Evolutionary conservation across 1,140 invertebrate genomes (phyloP).

Genomic region (Papilio dardanus): DNA sequence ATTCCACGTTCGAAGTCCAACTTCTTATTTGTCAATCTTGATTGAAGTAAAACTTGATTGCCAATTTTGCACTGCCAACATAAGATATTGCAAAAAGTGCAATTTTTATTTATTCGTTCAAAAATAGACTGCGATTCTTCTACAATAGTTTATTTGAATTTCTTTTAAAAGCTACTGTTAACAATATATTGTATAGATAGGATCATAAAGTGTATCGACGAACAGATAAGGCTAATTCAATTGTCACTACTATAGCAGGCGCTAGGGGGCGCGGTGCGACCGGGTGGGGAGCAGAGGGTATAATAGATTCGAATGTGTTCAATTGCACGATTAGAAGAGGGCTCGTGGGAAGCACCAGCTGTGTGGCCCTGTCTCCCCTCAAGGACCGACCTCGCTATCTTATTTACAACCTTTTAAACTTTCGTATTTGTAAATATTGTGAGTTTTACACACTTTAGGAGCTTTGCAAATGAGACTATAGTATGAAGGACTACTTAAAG

Average conservation of each 20-base stretch:
- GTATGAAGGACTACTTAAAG: too few species aligned
- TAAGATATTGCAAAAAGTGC: neutral
- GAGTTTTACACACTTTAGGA: neutral
- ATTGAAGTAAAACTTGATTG: neutral
- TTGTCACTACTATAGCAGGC: neutral
- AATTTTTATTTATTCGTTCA: neutral
- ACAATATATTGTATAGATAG: neutral
- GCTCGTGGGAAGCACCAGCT: constrained; percentile 29
- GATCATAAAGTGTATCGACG: neutral
- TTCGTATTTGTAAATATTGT: neutral
- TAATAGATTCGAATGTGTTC: neutral
- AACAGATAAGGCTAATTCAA: constrained; percentile 10
- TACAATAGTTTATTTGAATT: neutral
- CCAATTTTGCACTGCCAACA: neutral
- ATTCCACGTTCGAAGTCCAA: neutral
- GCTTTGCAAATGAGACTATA: too few species aligned
- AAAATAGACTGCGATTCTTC: too few species aligned
- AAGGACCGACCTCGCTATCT: neutral
- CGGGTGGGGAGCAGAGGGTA: neutral
- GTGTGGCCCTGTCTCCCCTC: neutral
- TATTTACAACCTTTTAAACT: neutral
- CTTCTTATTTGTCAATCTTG: constrained; percentile 5
- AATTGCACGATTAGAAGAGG: constrained; percentile 26
- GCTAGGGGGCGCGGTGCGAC: neutral
- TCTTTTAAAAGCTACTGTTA: neutral